Evolutionary conservation across 2,888 invertebrate genomes (phyloP), one percentile per base, ranked within the genome.

Genomic region (Macaria liturata): DNA sequence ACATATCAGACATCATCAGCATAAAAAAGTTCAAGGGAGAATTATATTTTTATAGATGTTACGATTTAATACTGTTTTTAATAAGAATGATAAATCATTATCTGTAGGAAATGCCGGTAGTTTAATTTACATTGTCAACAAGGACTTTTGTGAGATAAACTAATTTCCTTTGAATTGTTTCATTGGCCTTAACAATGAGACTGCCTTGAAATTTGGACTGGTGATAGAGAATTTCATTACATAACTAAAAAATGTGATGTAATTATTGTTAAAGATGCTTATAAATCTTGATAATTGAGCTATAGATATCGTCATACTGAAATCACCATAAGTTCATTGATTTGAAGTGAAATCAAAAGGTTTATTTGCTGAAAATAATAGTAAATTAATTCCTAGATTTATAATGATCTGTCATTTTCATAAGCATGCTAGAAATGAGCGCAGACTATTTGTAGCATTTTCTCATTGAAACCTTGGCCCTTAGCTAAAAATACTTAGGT

Each of bases 1-100:
- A 67, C 46, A 1, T 42, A 56, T 66, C 63, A 43, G 61, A 65
- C 68, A 68, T 67, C 64, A 73, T 71, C 66, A 66, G 57, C 54
- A 64, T 63, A 67, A 62, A 71, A 78, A 75, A 78, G 76, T 76
- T 78, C 78, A 78, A 78, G 76, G 76, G 67, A 62, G 52, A 34
- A 66, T 66, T 67, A 68, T 61, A 63, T 67, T 65, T 52, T 32
- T 44, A 50, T 6, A 59, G 9, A 55, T 49, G 37, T n/a, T 48
- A 34, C 39, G 44, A 3, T 49, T 45, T 32, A 40, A 1, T 20
- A 20, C 20, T 20, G 20, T 40, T 46, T 34, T 42, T 9, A 48
- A 9, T 30, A 45, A 9, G 37, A 31, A 37, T 51, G 43, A 44
- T 39, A 39, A n/a, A 34, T 32, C 9, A 59, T 49, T 50, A 65